Conservation (phyloP, 2,797 vertebrate species). For the Selene dorsalis region DNA sequence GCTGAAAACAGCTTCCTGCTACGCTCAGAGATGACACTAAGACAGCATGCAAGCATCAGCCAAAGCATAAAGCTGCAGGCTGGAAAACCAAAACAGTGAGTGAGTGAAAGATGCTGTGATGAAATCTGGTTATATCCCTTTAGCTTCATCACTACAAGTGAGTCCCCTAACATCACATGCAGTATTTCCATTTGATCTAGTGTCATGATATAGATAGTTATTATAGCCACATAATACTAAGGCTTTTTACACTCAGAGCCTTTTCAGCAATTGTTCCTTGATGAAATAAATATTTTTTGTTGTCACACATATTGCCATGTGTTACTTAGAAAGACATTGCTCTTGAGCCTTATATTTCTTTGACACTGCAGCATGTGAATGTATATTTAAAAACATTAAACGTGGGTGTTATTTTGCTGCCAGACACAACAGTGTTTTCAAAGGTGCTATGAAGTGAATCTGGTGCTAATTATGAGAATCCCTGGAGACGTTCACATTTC, state of each 20-base stretch:
- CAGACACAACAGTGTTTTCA: slow-evolving; percentile 38
- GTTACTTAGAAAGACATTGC: background rate
- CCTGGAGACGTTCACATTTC: slow-evolving; percentile 47
- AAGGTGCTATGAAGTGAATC: slow-evolving; percentile 44
- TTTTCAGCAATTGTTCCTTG: background rate
- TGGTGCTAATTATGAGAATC: slow-evolving; percentile 67
- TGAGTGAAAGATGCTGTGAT: background rate
- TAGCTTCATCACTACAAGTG: background rate
- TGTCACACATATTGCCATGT: background rate
- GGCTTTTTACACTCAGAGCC: background rate
- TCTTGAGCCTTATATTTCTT: background rate
- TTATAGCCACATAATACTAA: background rate
- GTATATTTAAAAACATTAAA: slow-evolving; percentile 31
- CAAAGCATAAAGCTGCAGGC: background rate
- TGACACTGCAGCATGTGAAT: background rate
- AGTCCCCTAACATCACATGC: background rate
- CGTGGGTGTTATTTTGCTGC: slow-evolving; percentile 17
- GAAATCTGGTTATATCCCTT: background rate
- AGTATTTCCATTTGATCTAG: background rate
- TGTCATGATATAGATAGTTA: background rate
- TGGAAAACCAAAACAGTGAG: slow-evolving; percentile 15
- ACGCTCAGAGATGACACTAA: background rate
- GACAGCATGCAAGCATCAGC: background rate
- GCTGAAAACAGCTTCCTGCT: background rate
- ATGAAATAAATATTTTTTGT: background rate